Percentiles rank a stretch among this genome's conserved stretches.
Conservation (phyloP, 2,888 invertebrate genomes). For the Drosophila meridionalis region DNA sequence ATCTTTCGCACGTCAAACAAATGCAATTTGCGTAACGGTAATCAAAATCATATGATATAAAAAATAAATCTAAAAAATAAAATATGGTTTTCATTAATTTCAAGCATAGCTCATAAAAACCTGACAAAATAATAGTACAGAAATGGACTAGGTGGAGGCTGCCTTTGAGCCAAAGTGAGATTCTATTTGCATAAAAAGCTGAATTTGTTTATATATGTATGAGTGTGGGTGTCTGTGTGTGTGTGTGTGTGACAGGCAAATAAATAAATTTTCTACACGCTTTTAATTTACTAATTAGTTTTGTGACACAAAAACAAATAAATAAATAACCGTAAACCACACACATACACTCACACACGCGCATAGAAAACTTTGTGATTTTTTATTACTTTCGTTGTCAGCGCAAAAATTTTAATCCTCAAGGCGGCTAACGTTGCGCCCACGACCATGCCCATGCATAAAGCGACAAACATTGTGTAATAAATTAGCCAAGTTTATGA, state of each 20-base stretch:
- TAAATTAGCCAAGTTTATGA: constrained; percentile 69
- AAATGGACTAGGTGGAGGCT: background rate
- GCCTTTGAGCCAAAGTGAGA: constrained; percentile 6
- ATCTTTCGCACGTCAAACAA: background rate
- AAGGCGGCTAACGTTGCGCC: constrained; percentile 25
- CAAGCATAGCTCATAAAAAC: background rate
- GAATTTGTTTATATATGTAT: background rate
- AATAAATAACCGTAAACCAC: constrained; percentile 42
- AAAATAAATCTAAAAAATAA: background rate
- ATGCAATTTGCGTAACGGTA: background rate
- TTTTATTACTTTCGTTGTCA: constrained; percentile 45
- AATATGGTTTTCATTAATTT: background rate
- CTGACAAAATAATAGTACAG: background rate
- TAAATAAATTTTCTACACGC: constrained; percentile 22
- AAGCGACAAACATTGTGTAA: constrained; percentile 51
- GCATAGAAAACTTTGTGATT: constrained; percentile 13
- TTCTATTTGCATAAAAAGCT: constrained; percentile 9
- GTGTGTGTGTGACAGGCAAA: background rate
- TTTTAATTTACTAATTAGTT: constrained; percentile 59
- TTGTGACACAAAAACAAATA: constrained; percentile 26
- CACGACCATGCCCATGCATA: constrained; percentile 38
- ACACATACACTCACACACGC: background rate
- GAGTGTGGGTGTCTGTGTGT: background rate
- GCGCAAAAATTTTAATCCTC: constrained; percentile 51
- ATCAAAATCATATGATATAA: background rate